phyloP scores from a whole-genome alignment of 2,888 invertebrate genomes.

The Epinotia demarniana region DNA sequence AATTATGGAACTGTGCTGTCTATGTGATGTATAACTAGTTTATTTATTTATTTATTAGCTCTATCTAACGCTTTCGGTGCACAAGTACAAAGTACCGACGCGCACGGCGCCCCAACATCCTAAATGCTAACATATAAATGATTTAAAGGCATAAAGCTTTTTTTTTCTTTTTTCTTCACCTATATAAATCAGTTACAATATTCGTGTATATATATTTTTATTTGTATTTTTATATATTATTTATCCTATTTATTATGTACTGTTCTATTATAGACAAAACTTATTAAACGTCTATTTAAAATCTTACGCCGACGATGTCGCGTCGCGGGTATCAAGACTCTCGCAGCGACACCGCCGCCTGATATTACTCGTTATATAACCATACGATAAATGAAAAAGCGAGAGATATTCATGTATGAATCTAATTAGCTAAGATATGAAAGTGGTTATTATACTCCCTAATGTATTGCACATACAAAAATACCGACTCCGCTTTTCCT shows the following conservation, averaged over 20 bases:
- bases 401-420: slow-evolving; percentile 71
- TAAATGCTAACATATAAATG: slow-evolving; percentile 80
- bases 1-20: slow-evolving; percentile 58
- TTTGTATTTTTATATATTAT: slow-evolving; percentile 80
- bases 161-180: slow-evolving; percentile 75
- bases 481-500: slow-evolving; percentile 66
- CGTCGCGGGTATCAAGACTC: neutral
- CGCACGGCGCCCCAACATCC: slow-evolving; percentile 71
- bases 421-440: slow-evolving; percentile 83
- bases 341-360: slow-evolving; percentile 41
- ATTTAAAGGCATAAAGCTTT: slow-evolving; percentile 83
- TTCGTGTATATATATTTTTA: slow-evolving; percentile 84
- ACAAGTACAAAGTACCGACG: slow-evolving; percentile 67
- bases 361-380: slow-evolving; percentile 60
- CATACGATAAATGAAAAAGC: slow-evolving; percentile 72
- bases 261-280: slow-evolving; percentile 81
- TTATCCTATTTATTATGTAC: slow-evolving; percentile 81
- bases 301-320: slow-evolving; percentile 32
- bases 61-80: slow-evolving; percentile 80
- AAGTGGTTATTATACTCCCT: slow-evolving; percentile 71
- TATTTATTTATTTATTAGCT: slow-evolving; percentile 68
- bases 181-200: slow-evolving; percentile 80
- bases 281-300: slow-evolving; percentile 78
- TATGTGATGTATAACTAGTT: slow-evolving; percentile 60
- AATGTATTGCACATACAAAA: slow-evolving; percentile 82